These are phyloP conservation scores for Mesocentrotus franciscanus DNA, from an alignment of 53 echinoderm and acorn worm species.

Conservation along the genomic window DNA sequence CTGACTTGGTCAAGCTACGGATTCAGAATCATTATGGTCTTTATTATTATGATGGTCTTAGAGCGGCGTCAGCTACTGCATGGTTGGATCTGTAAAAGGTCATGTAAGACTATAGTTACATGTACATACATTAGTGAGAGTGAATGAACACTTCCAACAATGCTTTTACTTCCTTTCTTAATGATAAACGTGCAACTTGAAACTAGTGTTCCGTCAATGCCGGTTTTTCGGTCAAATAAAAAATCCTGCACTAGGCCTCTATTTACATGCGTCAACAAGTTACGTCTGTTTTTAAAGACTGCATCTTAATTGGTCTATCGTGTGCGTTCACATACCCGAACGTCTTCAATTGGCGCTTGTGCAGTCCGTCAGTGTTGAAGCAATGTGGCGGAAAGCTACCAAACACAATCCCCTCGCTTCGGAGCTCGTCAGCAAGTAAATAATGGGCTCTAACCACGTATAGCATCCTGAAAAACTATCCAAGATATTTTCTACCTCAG, in stretches of 20 bases:
- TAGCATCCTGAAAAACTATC: not conserved
- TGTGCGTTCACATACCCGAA: not conserved
- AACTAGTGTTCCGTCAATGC: not conserved
- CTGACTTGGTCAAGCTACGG: too few relatives aligned
- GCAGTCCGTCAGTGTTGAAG: not conserved
- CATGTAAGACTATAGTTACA: too few relatives aligned
- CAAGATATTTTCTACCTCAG: not conserved
- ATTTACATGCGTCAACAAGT: not conserved
- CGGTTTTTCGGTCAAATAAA: not conserved
- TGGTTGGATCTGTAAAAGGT: too few relatives aligned
- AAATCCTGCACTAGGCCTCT: not conserved
- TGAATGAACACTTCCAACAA: too few relatives aligned
- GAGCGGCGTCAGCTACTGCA: too few relatives aligned
- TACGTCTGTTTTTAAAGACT: not conserved
- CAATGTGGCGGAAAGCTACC: not conserved
- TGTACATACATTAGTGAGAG: too few relatives aligned
- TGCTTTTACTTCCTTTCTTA: too few relatives aligned
- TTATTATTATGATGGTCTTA: too few relatives aligned
- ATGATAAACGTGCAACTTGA: too few relatives aligned
- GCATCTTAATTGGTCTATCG: too few relatives aligned
- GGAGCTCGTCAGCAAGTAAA: constrained; percentile 4
- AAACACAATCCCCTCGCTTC: not conserved
- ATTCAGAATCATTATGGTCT: too few relatives aligned
- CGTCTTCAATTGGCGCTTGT: not conserved
- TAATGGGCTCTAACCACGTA: not conserved